Conservation (phyloP, 2,797 vertebrate species). For the Ctenosaura bakeri region DNA sequence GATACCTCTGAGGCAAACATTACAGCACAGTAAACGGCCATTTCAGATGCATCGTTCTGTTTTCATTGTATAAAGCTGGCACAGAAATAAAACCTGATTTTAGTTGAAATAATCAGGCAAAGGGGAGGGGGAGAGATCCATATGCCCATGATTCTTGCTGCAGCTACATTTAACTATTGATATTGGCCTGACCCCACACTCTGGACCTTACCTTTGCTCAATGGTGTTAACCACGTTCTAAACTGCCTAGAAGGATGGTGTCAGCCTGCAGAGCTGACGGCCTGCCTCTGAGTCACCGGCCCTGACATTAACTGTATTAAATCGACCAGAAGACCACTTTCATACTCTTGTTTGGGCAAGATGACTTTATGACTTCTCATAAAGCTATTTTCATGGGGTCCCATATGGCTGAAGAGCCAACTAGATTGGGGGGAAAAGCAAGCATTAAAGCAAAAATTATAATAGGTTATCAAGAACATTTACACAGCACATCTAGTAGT, state of each 20-base stretch:
- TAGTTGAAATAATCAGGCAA: background rate
- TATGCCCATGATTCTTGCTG: background rate
- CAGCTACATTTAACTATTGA: too few species aligned
- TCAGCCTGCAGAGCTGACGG: background rate
- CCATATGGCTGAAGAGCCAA: background rate
- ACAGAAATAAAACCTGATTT: background rate
- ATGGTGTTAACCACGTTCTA: too few species aligned
- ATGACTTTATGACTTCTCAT: too few species aligned
- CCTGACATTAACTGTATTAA: background rate
- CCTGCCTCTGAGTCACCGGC: too few species aligned
- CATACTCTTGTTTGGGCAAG: background rate
- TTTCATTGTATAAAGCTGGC: background rate
- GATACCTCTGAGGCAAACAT: constrained; percentile 28
- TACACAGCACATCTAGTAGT: background rate
- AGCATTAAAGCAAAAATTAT: background rate
- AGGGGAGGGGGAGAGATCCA: background rate
- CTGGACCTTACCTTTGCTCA: background rate
- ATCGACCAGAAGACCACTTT: background rate
- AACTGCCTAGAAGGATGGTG: background rate
- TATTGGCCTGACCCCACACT: background rate
- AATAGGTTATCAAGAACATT: background rate
- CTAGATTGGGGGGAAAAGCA: background rate
- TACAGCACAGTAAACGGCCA: background rate
- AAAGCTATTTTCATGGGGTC: background rate
- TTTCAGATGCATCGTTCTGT: constrained; percentile 1